Evolutionary conservation across 2,113 vertebrate species (phyloP).

Genomic region (Colistium nudipinnis): DNA sequence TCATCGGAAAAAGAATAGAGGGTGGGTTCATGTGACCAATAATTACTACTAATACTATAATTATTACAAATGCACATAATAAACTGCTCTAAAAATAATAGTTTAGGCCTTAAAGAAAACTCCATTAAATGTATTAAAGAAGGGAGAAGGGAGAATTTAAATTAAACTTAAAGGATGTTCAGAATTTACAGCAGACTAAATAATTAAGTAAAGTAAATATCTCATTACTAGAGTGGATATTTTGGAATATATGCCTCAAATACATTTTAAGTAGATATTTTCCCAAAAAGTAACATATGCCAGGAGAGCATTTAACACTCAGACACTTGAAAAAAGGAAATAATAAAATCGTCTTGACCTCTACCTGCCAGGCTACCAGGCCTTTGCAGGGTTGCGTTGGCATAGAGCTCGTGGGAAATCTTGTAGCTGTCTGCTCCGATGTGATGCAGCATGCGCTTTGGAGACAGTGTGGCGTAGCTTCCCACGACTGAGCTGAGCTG

Average conservation of each 20-base stretch:
- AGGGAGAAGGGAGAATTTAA: too few relatives aligned
- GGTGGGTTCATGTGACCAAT: constrained; percentile 11
- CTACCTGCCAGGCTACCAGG: constrained; percentile 97
- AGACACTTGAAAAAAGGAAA: constrained; percentile 34
- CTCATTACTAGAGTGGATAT: neutral
- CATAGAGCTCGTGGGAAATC: constrained; percentile 95
- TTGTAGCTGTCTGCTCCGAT: constrained; percentile 89
- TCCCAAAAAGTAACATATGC: neutral
- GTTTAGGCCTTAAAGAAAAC: constrained; percentile 2
- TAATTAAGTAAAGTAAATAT: too few relatives aligned
- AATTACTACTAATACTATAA: constrained; percentile 2
- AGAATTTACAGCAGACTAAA: too few relatives aligned
- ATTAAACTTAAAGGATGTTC: too few relatives aligned
- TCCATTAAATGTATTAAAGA: too few relatives aligned
- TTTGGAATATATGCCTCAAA: too few relatives aligned
- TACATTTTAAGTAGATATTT: neutral
- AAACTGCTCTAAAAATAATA: neutral
- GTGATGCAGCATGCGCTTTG: constrained; percentile 93
- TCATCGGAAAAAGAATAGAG: too few relatives aligned
- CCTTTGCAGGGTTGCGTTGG: constrained; percentile 94
- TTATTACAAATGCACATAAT: constrained; percentile 4
- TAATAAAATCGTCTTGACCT: constrained; percentile 46
- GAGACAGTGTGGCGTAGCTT: constrained; percentile 95
- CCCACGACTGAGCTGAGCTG: constrained; percentile 93
- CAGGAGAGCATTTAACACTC: neutral